Conservation (phyloP, 2,888 invertebrate species). For the Aleiodes testaceus region DNA sequence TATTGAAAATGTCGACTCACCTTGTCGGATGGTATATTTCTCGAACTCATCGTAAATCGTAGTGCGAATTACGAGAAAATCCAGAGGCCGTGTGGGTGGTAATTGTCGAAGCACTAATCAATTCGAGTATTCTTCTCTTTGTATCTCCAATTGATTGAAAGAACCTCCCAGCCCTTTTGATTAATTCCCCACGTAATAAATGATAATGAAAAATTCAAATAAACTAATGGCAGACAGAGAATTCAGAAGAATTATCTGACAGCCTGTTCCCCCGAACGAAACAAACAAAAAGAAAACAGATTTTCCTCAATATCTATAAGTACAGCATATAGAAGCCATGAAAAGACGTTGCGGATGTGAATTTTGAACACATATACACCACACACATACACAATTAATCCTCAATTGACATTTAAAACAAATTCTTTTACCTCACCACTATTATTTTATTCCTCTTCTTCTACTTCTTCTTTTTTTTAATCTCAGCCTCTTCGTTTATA, state of each 20-base stretch:
- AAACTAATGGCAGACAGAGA: not conserved
- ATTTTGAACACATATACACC: not conserved
- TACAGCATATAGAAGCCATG: not conserved
- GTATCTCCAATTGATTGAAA: not conserved
- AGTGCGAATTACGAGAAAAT: conserved; percentile 55
- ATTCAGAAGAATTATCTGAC: too few relatives aligned
- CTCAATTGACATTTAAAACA: conserved; percentile 8
- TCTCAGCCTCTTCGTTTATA: not conserved
- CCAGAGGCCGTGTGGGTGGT: conserved; percentile 63
- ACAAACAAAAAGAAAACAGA: too few relatives aligned
- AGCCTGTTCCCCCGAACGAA: too few relatives aligned
- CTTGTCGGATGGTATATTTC: conserved; percentile 90
- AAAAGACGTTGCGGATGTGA: not conserved
- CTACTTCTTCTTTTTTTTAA: not conserved
- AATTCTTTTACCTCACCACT: too few relatives aligned
- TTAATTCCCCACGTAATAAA: not conserved
- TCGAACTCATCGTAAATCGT: conserved; percentile 80
- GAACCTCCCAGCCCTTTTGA: not conserved
- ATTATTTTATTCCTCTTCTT: too few relatives aligned
- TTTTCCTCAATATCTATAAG: not conserved
- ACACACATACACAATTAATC: conserved; percentile 8
- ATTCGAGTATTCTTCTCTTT: conserved; percentile 46
- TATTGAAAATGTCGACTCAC: conserved; percentile 73
- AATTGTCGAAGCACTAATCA: conserved; percentile 47
- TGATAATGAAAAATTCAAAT: not conserved